A percentile compares a stretch with the other conserved stretches of the same genome.
These are phyloP conservation scores for Hirtodrosophila trivittata DNA, from an alignment of 2,888 invertebrate genomes.

Conservation along the genomic window DNA sequence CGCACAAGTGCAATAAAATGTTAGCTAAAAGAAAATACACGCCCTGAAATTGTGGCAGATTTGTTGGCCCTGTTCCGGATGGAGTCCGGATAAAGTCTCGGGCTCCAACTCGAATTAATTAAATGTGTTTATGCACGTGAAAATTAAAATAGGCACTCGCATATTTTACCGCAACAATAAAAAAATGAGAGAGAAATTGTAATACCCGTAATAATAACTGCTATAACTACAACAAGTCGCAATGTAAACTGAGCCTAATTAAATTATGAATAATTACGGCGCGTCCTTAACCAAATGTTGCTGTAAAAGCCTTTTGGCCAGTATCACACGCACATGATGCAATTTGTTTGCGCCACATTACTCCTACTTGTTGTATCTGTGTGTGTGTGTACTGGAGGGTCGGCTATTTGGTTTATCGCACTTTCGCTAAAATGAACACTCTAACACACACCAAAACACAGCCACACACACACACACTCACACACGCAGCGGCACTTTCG, in stretches of 20 bases:
- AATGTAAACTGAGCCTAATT: slow-evolving; percentile 80
- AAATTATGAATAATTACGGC: slow-evolving; percentile 81
- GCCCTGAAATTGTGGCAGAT: slow-evolving; percentile 47
- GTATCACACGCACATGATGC: slow-evolving; percentile 80
- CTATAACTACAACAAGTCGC: slow-evolving; percentile 41
- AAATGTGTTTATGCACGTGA: slow-evolving; percentile 82
- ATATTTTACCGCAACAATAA: slow-evolving; percentile 66
- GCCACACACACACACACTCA: slow-evolving; percentile 22
- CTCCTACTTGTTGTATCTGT: slow-evolving; percentile 11
- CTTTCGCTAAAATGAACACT: slow-evolving; percentile 79
- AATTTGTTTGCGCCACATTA: slow-evolving; percentile 75
- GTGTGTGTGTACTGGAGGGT: slow-evolving; percentile 14
- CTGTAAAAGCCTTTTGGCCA: slow-evolving; percentile 57
- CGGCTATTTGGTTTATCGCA: slow-evolving; percentile 81
- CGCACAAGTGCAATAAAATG: slow-evolving; percentile 65
- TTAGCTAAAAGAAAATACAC: slow-evolving; percentile 22
- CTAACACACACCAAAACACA: slow-evolving; percentile 44
- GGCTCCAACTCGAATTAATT: slow-evolving; percentile 63
- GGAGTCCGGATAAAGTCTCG: not conserved
- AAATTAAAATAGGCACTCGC: slow-evolving; percentile 35
- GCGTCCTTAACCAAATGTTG: slow-evolving; percentile 40
- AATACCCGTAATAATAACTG: slow-evolving; percentile 42
- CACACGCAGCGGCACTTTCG: slow-evolving; percentile 72
- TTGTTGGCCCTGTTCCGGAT: slow-evolving; percentile 24
- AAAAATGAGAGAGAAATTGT: slow-evolving; percentile 29